Percentiles rank a stretch among this genome's conserved stretches.
phyloP scores from a whole-genome alignment of 1,140 invertebrate genomes.

The Hyphantria cunea region DNA sequence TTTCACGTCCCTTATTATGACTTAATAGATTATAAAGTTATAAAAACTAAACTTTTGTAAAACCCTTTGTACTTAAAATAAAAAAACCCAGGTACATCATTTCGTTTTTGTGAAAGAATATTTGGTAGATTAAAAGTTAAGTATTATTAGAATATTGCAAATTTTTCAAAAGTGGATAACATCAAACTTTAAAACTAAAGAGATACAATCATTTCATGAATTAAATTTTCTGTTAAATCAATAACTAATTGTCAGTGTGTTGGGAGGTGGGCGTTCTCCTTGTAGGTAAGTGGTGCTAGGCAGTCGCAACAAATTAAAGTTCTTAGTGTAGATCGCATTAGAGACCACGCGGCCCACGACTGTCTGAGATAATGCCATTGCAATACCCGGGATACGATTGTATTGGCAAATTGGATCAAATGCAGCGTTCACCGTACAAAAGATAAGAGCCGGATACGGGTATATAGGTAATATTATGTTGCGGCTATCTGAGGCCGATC shows the following conservation, averaged over 20 bases:
- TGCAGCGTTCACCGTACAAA: constrained; percentile 76
- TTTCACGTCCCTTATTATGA: too few species aligned
- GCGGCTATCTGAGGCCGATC: constrained; percentile 53
- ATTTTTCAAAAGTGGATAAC: background rate
- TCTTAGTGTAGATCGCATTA: constrained; percentile 67
- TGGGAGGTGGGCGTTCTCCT: background rate
- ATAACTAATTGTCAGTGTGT: constrained; percentile 21
- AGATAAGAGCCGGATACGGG: constrained; percentile 71
- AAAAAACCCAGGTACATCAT: too few species aligned
- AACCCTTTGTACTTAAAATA: too few species aligned
- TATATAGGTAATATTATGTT: constrained; percentile 63
- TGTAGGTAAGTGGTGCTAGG: constrained; percentile 20
- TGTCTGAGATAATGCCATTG: constrained; percentile 74
- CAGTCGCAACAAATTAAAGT: constrained; percentile 45
- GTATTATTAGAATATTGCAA: constrained; percentile 10
- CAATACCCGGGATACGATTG: constrained; percentile 79
- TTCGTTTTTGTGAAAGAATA: too few species aligned
- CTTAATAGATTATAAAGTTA: too few species aligned
- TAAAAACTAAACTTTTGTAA: too few species aligned
- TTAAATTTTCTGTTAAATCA: constrained; percentile 5
- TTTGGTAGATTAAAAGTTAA: too few species aligned
- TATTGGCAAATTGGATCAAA: constrained; percentile 82
- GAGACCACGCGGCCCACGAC: constrained; percentile 60
- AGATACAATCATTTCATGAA: background rate
- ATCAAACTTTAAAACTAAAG: background rate